Conservation (phyloP, 2,113 vertebrate genomes). For the Periophthalmodon schlosseri region DNA sequence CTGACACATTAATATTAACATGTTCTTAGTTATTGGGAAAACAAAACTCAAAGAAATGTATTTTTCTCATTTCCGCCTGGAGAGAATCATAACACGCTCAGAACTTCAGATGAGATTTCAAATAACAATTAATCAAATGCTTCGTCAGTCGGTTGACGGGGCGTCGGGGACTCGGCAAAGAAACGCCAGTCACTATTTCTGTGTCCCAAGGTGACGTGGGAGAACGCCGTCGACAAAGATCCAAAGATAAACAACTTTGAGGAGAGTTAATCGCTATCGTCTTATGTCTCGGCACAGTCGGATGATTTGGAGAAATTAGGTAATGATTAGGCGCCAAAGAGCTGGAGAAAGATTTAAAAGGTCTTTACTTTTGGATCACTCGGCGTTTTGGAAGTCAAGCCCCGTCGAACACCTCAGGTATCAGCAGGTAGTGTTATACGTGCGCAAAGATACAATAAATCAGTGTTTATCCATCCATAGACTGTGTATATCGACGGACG, state of each 20-base stretch:
- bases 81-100: neutral
- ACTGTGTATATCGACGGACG: no score
- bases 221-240: neutral
- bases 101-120: neutral
- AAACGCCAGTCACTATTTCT: slow-evolving; percentile 8
- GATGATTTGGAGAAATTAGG: neutral
- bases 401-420: neutral
- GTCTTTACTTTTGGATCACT: neutral
- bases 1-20: neutral
- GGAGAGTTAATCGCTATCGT: slow-evolving; percentile 1
- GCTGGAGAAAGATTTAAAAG: neutral
- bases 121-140: neutral
- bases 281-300: neutral
- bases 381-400: neutral
- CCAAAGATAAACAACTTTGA: slow-evolving; percentile 13
- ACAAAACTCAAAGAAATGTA: neutral
- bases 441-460: no score
- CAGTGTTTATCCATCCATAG: no score
- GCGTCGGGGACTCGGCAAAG: neutral
- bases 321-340: neutral
- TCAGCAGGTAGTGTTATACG: no score
- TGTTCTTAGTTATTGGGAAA: neutral
- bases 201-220: neutral
- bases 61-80: neutral
- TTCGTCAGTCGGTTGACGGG: neutral